Evolutionary conservation across 2,888 invertebrate genomes (phyloP), one percentile per base, ranked within the genome.

Genomic region (Apodemia duryi): DNA sequence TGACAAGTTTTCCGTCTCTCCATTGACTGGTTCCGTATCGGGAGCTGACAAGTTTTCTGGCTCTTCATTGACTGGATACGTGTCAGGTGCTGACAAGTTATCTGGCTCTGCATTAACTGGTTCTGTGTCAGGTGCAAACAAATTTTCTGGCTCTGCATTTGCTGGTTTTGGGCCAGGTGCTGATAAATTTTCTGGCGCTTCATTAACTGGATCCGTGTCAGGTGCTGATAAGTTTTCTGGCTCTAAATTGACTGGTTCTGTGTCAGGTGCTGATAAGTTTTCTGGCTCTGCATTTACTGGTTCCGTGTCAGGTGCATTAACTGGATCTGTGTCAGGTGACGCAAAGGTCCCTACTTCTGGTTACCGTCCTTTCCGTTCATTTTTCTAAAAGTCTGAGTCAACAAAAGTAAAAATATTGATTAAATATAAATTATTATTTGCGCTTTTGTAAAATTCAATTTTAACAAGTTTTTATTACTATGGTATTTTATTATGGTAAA

Each of bases 301-400:
- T 10, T 21, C 29, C 10, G 28, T 52, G 2, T 52, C 52, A 10
- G 28, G 28, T 32, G 32, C 54, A 29, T 28, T 6, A 28, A 7
- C 21, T 21, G 28, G 32, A n/a, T 57, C 32, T 6, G 29, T 11
- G 11, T 57, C 32, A 57, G 57, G 57, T 6, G 32, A 4, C 1
- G 32, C 13, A 32, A 32, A 29, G 6, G 35, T 6, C n/a, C 32
- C 57, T 32, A 13, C 32, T 13, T 11, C 32, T 35, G 11, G 32
- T 54, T 54, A 29, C 28, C 11, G 11, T 32, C 9, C 54, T 28
- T 54, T 13, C 11, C 28, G 52, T 9, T 54, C 54, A 29, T 54
- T 54, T 9, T 54, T 54, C 54, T 54, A 54, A 54, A 29, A 28
- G 46, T 46, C 46, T 46, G 46, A 46, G 13, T n/a, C 46, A 46